Base-by-base conservation (phyloP, 2,888 invertebrate species). In the Rugalucina vietnamica region DNA sequence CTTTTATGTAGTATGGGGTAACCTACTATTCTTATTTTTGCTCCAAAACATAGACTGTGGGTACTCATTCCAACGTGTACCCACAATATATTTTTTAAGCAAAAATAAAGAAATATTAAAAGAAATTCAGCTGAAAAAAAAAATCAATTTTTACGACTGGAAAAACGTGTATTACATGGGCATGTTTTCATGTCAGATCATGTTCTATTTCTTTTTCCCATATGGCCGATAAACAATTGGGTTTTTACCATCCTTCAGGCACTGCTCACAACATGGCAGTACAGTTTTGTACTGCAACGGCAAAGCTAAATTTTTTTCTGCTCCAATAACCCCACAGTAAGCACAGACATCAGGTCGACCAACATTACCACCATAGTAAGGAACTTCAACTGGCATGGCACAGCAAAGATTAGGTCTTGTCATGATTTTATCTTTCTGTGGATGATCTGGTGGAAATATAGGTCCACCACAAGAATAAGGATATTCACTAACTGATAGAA, bases 241-340 rank as follows among this genome's bases (percentile, higher is more conserved):
- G 49, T 29, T 39, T 27, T 39, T 49, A 39, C 21, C 29, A 72
- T 18, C 5, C 65, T 37, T 27, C 4, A 27, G 18, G 18, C 60
- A 36, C 37, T 60, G 39, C 79, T 21, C 39, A 79, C 77, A 77
- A 10, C 70, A n/a, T 27, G 77, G 77, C 21, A 36, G 43, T 14
- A 77, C 77, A 49, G 39, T 70, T 24, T 77, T 77, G 70, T 65
- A 77, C 36, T 32, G 12, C 29, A 49, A 27, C 27, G 32, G 70
- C 50, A 71, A 34, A 12, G 12, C 24, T 36, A n/a, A 4, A 34
- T 77, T 50, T 43, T 49, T 36, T 29, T 29, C 34, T 27, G 43
- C 77, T n/a, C 65, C 49, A 32, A n/a, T 32, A n/a, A 14, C 12
- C 12, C 77, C 77, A 65, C 71, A 76, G 34, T 65, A 65, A 37